Conservation (phyloP, 1,140 invertebrate genomes). For the Sesamia nonagrioides region DNA sequence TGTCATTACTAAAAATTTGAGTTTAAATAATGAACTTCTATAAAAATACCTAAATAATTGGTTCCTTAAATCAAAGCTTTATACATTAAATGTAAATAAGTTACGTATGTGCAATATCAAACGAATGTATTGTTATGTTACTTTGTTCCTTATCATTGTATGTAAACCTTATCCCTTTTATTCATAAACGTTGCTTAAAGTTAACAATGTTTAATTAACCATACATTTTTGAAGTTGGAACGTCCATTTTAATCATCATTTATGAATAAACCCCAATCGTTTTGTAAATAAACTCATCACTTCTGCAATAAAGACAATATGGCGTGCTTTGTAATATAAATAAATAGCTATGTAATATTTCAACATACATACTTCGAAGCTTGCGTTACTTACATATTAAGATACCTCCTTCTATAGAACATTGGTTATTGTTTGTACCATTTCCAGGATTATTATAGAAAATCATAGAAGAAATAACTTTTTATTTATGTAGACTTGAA, state of each 20-base stretch:
- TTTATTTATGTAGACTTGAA: conserved; percentile 34
- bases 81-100: conserved; percentile 19
- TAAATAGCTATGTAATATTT: conserved; percentile 55
- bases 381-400: conserved; percentile 26
- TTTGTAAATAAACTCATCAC: conserved; percentile 63
- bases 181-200: too few relatives aligned
- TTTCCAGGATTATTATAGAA: conserved; percentile 37
- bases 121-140: conserved; percentile 21
- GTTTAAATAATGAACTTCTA: neutral
- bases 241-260: too few relatives aligned
- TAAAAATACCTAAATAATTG: neutral
- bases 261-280: too few relatives aligned
- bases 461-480: conserved; percentile 4
- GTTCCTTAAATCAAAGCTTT: conserved; percentile 34
- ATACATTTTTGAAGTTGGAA: too few relatives aligned
- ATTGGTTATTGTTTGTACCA: conserved; percentile 34
- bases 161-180: neutral
- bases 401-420: conserved; percentile 13
- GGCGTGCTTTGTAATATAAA: conserved; percentile 74
- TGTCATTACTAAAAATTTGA: neutral
- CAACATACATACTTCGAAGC: conserved; percentile 32
- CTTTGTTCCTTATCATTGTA: conserved; percentile 9
- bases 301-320: conserved; percentile 81
- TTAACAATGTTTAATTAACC: too few relatives aligned
- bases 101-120: conserved; percentile 16